Conservation (phyloP, 2,113 vertebrate genomes). For the Cyanoliseus patagonus region DNA sequence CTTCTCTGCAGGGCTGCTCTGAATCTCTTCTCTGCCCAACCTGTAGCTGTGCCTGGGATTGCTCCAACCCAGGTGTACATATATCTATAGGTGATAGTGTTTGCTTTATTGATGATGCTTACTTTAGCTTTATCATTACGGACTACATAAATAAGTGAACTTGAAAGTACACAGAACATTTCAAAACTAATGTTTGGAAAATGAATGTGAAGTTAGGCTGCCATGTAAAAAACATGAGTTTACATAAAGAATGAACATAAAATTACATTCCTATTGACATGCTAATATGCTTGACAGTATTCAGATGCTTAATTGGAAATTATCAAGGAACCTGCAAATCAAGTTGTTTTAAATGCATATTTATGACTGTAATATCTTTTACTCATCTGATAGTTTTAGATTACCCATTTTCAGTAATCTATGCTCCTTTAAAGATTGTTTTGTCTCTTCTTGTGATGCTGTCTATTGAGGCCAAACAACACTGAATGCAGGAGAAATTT, state of each 20-base stretch:
- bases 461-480: background rate
- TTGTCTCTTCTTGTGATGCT: background rate
- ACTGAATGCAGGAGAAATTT: background rate
- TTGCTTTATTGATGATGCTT: background rate
- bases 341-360: background rate
- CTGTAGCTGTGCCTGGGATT: no score
- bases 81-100: background rate
- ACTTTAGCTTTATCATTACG: background rate
- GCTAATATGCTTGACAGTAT: background rate
- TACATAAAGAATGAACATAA: constrained; percentile 5
- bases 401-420: background rate
- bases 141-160: background rate
- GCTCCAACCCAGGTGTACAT: background rate
- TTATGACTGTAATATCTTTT: background rate
- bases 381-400: constrained; percentile 29
- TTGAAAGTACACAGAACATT: background rate
- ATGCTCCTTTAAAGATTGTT: background rate
- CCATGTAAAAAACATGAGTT: constrained; percentile 1
- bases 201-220: background rate
- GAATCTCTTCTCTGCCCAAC: no score
- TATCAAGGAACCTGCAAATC: background rate
- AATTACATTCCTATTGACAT: constrained; percentile 29
- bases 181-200: background rate
- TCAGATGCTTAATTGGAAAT: constrained; percentile 26
- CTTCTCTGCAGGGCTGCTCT: no score